phyloP scores from a whole-genome alignment of 2,113 vertebrate genomes.

The Microtus pennsylvanicus region DNA sequence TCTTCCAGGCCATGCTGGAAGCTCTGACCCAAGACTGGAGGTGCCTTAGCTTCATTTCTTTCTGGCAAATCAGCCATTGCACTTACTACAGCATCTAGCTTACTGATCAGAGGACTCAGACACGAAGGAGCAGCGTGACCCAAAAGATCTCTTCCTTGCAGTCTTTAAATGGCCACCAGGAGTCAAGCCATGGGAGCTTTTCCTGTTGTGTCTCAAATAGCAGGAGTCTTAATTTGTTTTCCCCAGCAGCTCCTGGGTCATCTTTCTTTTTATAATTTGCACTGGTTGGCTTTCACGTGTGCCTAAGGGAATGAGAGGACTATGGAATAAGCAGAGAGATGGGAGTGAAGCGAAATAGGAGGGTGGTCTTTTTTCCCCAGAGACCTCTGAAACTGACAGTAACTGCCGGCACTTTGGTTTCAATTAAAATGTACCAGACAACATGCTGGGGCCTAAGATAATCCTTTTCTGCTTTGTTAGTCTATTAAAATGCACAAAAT shows the following conservation, averaged over 20 bases:
- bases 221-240: not conserved
- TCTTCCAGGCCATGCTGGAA: not conserved
- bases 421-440: conserved; percentile 49
- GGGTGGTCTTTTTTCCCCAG: not conserved
- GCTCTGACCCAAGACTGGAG: rapidly evolving
- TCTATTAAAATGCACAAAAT: conserved; percentile 61
- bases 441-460: not conserved
- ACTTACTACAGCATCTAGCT: not conserved
- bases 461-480: conserved; percentile 42
- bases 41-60: not conserved
- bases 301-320: not conserved
- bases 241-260: not conserved
- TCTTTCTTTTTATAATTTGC: not conserved
- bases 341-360: not conserved
- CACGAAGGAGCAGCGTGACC: not conserved
- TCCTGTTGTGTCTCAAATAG: not conserved
- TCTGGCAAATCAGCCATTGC: not conserved
- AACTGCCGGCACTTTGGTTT: conserved; percentile 20
- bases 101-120: not conserved
- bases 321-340: not conserved
- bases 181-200: not conserved
- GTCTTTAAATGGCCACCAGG: not conserved
- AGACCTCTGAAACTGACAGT: conserved; percentile 35
- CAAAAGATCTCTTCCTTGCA: not conserved
- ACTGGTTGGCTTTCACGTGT: not conserved